Base-by-base conservation (phyloP, 2,113 vertebrate species). In the Ophiodon elongatus region DNA sequence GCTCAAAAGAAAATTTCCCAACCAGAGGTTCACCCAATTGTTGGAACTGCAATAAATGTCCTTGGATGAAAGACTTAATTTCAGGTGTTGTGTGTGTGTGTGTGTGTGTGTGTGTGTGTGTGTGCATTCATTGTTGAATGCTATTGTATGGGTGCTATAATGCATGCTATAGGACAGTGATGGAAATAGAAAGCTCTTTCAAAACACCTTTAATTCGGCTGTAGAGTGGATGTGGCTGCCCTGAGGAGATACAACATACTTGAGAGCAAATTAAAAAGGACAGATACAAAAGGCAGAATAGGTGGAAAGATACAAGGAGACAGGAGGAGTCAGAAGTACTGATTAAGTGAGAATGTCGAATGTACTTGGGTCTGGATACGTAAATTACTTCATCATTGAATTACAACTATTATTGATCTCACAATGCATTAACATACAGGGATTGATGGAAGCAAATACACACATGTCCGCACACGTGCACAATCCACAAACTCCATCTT, bases 181-280 rank as follows among this genome's bases (percentile, higher is more conserved):
- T 63, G 50, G 27, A 67, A 91, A 86, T 73, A 52, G 35, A 79
- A 87, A 65, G 74, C 69, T 52, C 25, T 78, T 73, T 82, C 69
- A 37, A 81, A 73, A 68, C 67, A 83, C 74, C 73, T 89, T 86
- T 88, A 65, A 86, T 84, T 85, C 67, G 39, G 56, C 57, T 65
- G 64, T 65, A 27, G 31, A 64, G 82, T 77, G 33, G 33, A 87
- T 68, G 68, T 31, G 56, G 73, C 75, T 67, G 64, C 59, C 85
- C 73, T 25, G 50, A 89, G 71, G 72, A 83, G 45, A 87, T 64
- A 63, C 69, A 79, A 69, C 73, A 62, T 45, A 72, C 37, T 74
- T 73, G 35, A 74, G 63, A 73, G 66, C 35, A 85, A 14, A 82
- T 80, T 79, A 43, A 82, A 88, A 75, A 85, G 76, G 70, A 83